A percentile compares a stretch with the other conserved stretches of the same genome.
These are phyloP conservation scores for Orcinus orca DNA, from an alignment of 2,113 vertebrate genomes.

Conservation along the genomic window DNA sequence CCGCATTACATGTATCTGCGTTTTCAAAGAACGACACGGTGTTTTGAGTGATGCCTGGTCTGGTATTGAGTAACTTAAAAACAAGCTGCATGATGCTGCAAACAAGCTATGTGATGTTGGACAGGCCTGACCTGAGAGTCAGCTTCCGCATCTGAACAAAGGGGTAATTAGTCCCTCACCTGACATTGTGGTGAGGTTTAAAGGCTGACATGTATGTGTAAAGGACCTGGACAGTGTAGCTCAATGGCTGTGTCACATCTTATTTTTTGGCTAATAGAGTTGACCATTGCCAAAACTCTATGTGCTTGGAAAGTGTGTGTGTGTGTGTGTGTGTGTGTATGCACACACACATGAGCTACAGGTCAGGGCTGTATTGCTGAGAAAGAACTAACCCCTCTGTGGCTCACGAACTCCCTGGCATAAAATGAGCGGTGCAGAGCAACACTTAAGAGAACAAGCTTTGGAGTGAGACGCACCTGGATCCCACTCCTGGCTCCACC, in stretches of 20 bases:
- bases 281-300: neutral
- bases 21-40: neutral
- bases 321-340: rapidly evolving
- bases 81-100: no score
- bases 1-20: rapidly evolving
- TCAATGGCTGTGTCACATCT: neutral
- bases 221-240: no score
- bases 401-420: neutral
- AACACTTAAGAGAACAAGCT: neutral
- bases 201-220: neutral
- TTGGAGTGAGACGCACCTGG: neutral
- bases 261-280: neutral
- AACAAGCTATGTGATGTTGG: neutral
- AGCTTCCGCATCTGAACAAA: neutral
- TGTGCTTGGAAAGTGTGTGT: neutral
- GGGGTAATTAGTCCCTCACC: neutral
- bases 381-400: neutral
- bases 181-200: neutral
- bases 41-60: neutral
- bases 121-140: neutral
- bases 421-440: neutral
- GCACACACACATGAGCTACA: neutral
- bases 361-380: neutral
- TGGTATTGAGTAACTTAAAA: neutral
- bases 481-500: neutral